Evolutionary conservation across 2,888 invertebrate species (phyloP).

Genomic region (Phorcus lineatus): DNA sequence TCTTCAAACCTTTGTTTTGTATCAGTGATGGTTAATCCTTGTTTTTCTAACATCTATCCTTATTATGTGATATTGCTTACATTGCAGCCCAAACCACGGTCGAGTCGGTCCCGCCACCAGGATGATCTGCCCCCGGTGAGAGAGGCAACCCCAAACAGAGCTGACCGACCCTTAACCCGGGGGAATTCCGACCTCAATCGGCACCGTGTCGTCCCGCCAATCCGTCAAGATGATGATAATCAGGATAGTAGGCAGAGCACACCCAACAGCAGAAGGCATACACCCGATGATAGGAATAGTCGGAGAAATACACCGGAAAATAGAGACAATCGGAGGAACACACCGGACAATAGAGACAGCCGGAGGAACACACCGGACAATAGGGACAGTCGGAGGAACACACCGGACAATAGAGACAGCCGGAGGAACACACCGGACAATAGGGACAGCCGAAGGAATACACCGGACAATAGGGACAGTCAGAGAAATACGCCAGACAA

Average conservation of each 20-base stretch:
- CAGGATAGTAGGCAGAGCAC: not conserved
- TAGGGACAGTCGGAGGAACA: not conserved
- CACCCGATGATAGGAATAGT: not conserved
- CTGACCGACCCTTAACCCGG: not conserved
- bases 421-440: not conserved
- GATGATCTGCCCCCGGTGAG: conserved; percentile 9
- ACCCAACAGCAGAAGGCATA: not conserved
- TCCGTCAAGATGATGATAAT: not conserved
- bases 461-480: not conserved
- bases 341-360: not conserved
- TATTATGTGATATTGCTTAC: too few species aligned
- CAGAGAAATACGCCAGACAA: not conserved
- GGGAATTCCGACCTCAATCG: conserved; percentile 18
- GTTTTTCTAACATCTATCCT: too few species aligned
- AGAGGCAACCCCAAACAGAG: not conserved
- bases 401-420: not conserved
- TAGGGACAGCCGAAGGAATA: not conserved
- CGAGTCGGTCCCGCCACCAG: not conserved
- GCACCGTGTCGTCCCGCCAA: conserved; percentile 13
- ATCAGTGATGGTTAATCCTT: too few species aligned
- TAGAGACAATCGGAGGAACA: not conserved
- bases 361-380: not conserved
- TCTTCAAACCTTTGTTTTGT: too few species aligned
- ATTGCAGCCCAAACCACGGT: not conserved
- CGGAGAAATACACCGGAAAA: not conserved